Evolutionary conservation across 2,797 vertebrate genomes (phyloP).

Genomic region (Chiroxiphia lanceolata): DNA sequence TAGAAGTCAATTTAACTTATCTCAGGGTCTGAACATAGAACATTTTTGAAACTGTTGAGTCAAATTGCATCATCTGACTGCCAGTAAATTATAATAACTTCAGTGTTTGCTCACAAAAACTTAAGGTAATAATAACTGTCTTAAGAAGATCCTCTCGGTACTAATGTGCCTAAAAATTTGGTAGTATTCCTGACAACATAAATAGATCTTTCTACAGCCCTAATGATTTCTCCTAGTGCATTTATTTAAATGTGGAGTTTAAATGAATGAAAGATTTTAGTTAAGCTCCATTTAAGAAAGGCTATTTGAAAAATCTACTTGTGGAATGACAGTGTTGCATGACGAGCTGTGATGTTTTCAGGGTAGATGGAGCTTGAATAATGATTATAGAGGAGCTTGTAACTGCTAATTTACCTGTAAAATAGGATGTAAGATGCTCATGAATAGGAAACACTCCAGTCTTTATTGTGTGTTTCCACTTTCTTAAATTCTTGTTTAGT

Average conservation of each 20-base stretch:
- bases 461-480: background rate
- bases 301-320: background rate
- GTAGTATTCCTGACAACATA: background rate
- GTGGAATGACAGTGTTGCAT: background rate
- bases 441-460: background rate
- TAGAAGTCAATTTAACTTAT: background rate
- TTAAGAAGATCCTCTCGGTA: background rate
- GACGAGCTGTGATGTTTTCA: background rate
- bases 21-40: background rate
- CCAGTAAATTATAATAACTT: background rate
- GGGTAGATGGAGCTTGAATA: background rate
- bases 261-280: background rate
- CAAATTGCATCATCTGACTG: background rate
- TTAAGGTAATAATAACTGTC: background rate
- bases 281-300: background rate
- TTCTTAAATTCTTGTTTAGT: background rate
- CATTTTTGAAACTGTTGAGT: background rate
- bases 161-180: background rate
- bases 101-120: background rate
- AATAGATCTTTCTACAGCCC: background rate
- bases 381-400: background rate
- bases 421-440: background rate
- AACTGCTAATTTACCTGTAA: background rate
- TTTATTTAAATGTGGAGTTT: background rate
- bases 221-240: background rate